These are phyloP conservation scores for Cyprichromis sp. DNA, from an alignment of 2,113 vertebrate genomes.

Conservation along the genomic window DNA sequence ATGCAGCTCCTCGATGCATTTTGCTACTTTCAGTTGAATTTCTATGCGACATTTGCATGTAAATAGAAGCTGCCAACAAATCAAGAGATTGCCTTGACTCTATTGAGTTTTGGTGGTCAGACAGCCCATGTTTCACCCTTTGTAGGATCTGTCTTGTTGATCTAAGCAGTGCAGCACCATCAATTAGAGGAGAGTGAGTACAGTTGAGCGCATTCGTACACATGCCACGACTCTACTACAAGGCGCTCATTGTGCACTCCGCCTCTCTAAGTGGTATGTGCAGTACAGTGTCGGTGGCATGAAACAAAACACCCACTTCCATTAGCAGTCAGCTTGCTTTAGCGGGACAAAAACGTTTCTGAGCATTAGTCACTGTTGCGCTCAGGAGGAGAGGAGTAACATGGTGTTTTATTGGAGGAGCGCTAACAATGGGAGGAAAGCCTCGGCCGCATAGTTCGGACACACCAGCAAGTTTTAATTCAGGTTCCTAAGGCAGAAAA, in stretches of 20 bases:
- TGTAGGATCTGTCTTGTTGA: constrained; percentile 46
- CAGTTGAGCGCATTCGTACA: constrained; percentile 54
- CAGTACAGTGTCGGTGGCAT: constrained; percentile 52
- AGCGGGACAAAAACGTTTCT: constrained; percentile 52
- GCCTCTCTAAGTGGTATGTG: constrained; percentile 56
- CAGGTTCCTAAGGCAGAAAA: constrained; percentile 39
- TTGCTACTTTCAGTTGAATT: background rate
- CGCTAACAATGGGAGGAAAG: constrained; percentile 73
- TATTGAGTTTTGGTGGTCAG: background rate
- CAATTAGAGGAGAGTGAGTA: constrained; percentile 62
- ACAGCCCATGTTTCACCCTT: constrained; percentile 48
- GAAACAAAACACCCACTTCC: constrained; percentile 63
- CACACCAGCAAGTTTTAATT: constrained; percentile 20
- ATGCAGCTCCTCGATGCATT: background rate
- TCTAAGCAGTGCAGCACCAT: constrained; percentile 49
- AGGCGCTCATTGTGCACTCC: constrained; percentile 64
- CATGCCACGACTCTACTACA: constrained; percentile 60
- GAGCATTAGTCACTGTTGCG: constrained; percentile 59
- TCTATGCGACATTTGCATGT: constrained; percentile 10
- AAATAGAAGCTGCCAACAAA: constrained; percentile 9
- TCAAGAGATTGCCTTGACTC: background rate
- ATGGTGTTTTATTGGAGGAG: constrained; percentile 58
- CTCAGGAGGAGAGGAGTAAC: constrained; percentile 59
- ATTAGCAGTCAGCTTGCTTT: constrained; percentile 55
- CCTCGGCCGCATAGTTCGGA: constrained; percentile 38